Conservation (phyloP, 2,888 invertebrate species). For the Cataglyphis cursor region DNA sequence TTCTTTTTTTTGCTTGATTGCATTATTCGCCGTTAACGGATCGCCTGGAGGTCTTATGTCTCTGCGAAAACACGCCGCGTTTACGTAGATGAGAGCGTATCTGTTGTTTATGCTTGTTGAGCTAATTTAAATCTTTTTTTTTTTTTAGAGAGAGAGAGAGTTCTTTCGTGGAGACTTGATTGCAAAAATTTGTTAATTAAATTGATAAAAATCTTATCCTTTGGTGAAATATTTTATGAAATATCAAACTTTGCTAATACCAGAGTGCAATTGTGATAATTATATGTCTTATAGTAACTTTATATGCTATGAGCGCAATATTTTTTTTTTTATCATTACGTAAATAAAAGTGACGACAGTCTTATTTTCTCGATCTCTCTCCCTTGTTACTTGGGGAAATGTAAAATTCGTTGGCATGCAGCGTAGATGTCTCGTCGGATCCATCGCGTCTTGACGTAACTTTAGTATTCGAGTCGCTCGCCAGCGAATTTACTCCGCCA, state of each 20-base stretch:
- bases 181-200: not conserved
- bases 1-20: not conserved
- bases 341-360: constrained; percentile 27
- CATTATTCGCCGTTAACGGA: constrained; percentile 32
- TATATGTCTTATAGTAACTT: not conserved
- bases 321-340: not conserved
- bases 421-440: constrained; percentile 16
- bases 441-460: constrained; percentile 52
- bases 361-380: constrained; percentile 24
- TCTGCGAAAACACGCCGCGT: constrained; percentile 14
- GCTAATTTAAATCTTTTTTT: not conserved
- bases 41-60: not conserved
- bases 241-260: not conserved
- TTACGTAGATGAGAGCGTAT: constrained; percentile 3
- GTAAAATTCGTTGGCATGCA: constrained; percentile 81
- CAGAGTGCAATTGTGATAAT: not conserved
- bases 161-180: not conserved
- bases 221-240: constrained; percentile 12
- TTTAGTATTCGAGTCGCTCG: constrained; percentile 74
- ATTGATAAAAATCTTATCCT: constrained; percentile 2
- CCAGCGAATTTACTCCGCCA: constrained; percentile 69
- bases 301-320: not conserved
- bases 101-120: constrained; percentile 10
- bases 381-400: constrained; percentile 68
- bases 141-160: not conserved